Conservation (phyloP, 2,888 invertebrate genomes). For the Rotaria magnacalcarata region DNA sequence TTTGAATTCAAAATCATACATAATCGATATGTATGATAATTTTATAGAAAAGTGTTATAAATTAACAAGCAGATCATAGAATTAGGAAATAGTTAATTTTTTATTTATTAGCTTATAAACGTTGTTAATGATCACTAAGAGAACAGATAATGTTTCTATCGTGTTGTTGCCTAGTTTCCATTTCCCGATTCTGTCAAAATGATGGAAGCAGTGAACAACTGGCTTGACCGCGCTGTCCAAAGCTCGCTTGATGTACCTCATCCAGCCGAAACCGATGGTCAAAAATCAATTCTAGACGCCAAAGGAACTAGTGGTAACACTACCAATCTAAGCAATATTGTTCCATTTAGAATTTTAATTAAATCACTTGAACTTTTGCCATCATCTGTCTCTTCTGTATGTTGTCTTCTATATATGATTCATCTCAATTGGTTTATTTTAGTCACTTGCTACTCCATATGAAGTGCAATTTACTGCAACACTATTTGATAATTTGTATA, state of each 20-base stretch:
- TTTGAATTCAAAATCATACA: not conserved
- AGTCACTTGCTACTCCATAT: slow-evolving; percentile 27
- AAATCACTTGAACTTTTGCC: slow-evolving; percentile 29
- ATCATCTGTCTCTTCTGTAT: not conserved
- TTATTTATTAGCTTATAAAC: not conserved
- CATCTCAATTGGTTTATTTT: not conserved
- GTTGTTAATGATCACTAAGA: slow-evolving; percentile 16
- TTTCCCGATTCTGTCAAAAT: not conserved
- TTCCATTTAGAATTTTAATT: slow-evolving; percentile 30
- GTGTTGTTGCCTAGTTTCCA: slow-evolving; percentile 5
- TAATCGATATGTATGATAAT: not conserved
- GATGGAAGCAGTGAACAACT: slow-evolving; percentile 17
- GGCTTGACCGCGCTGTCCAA: not conserved
- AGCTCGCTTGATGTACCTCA: not conserved
- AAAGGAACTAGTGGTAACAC: not conserved
- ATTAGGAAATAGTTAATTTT: not conserved
- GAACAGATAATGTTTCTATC: not conserved
- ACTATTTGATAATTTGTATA: slow-evolving; percentile 10
- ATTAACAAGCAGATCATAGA: not conserved
- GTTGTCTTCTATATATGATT: not conserved
- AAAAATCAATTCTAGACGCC: not conserved
- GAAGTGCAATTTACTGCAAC: slow-evolving; percentile 34
- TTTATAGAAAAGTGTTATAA: not conserved
- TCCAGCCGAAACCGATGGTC: not conserved
- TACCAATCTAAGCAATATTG: not conserved